Evolutionary conservation across 30 jellyfish, hydroid and myxozoan species (phyloP).

Genomic region (Aurelia aurita complex sp. Pacific): DNA sequence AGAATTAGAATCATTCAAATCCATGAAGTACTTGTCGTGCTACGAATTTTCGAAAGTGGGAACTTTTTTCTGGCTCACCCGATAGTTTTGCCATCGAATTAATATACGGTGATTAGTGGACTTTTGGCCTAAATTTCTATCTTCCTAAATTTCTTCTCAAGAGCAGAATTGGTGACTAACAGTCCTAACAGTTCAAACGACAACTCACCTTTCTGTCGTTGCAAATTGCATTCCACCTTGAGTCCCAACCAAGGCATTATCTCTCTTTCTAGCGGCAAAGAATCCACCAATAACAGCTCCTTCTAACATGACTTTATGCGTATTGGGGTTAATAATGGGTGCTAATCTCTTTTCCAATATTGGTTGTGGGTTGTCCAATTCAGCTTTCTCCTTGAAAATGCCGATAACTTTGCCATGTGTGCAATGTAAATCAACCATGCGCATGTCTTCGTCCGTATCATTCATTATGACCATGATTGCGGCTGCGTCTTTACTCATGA

Average conservation of each 20-base stretch:
- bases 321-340: conserved; percentile 34
- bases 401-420: conserved; percentile 59
- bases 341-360: conserved; percentile 32
- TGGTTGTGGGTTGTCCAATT: conserved; percentile 50
- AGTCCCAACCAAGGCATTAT: conserved; percentile 36
- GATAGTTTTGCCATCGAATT: too few species aligned
- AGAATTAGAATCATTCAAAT: too few species aligned
- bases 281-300: conserved; percentile 49
- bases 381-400: conserved; percentile 55
- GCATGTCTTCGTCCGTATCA: conserved; percentile 45
- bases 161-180: too few species aligned
- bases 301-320: conserved; percentile 36
- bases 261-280: conserved; percentile 40
- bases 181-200: too few species aligned
- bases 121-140: too few species aligned
- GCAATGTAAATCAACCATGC: conserved; percentile 37
- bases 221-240: conserved; percentile 54
- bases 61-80: too few species aligned
- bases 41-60: too few species aligned
- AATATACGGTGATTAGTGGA: too few species aligned
- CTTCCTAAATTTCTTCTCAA: too few species aligned
- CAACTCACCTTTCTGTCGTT: conserved; percentile 35
- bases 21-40: too few species aligned
- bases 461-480: conserved; percentile 43
- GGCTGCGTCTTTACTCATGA: conserved; percentile 53